phyloP scores from a whole-genome alignment of 2,113 vertebrate genomes.

The Isurus oxyrinchus region DNA sequence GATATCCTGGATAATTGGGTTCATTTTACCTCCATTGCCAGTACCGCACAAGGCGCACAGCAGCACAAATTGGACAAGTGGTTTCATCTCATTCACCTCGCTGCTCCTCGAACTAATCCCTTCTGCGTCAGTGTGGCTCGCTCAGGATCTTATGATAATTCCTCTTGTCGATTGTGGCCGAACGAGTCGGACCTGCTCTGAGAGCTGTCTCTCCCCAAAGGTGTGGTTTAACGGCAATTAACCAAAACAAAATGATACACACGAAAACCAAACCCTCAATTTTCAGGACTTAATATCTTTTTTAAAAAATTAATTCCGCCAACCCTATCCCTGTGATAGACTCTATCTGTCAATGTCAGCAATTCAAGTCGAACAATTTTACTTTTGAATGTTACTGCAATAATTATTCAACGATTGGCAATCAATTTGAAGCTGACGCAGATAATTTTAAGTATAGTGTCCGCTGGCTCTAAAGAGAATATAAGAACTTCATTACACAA shows the following conservation, averaged over 20 bases:
- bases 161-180: background rate
- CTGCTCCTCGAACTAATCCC: background rate
- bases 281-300: background rate
- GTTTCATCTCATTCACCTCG: background rate
- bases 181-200: background rate
- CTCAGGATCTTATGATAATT: background rate
- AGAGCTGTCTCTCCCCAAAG: background rate
- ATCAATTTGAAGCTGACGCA: background rate
- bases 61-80: background rate
- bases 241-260: background rate
- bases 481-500: too few species aligned
- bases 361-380: background rate
- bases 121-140: background rate
- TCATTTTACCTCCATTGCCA: background rate
- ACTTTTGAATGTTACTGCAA: background rate
- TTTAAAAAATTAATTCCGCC: background rate
- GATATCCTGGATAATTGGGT: background rate
- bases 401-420: background rate
- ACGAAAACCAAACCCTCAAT: background rate
- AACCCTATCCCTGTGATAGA: background rate
- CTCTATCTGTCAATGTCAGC: background rate
- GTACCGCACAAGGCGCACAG: background rate
- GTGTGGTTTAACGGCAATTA: background rate
- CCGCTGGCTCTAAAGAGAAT: too few species aligned
- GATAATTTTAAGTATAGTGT: background rate